These are phyloP conservation scores for Lobophora halterata DNA, from an alignment of 2,888 invertebrate species.

Conservation along the genomic window DNA sequence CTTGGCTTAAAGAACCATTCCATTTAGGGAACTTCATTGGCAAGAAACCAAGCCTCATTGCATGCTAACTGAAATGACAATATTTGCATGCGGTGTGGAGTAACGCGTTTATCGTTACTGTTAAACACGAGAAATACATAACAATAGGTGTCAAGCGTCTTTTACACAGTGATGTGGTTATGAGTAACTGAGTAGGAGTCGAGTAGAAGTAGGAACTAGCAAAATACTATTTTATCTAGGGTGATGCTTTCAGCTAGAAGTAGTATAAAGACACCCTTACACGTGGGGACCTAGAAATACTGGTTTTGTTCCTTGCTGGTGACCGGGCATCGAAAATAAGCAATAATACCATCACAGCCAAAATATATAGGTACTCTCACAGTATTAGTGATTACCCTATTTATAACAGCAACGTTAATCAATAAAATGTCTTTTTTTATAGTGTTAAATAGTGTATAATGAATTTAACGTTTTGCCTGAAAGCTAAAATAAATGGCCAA, in stretches of 20 bases:
- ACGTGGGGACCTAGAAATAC: too few relatives aligned
- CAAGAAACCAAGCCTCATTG: too few relatives aligned
- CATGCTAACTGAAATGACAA: too few relatives aligned
- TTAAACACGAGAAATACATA: conserved; percentile 6
- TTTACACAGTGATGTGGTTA: conserved; percentile 1
- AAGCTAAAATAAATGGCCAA: conserved; percentile 32
- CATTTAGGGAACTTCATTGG: too few relatives aligned
- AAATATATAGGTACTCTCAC: conserved; percentile 10
- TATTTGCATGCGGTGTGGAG: too few relatives aligned
- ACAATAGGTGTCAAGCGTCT: conserved; percentile 12
- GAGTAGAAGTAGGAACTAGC: too few relatives aligned
- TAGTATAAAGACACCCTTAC: too few relatives aligned
- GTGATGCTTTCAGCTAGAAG: too few relatives aligned
- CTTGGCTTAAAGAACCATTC: too few relatives aligned
- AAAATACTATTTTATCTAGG: too few relatives aligned
- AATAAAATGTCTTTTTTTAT: conserved; percentile 10
- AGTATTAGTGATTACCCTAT: conserved; percentile 23
- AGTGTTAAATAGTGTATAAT: conserved; percentile 8
- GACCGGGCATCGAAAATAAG: conserved; percentile 4
- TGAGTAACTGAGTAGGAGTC: too few relatives aligned
- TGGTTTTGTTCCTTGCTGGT: conserved; percentile 1
- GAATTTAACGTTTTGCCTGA: conserved; percentile 3
- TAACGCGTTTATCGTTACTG: conserved; percentile 1
- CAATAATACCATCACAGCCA: conserved; percentile 12
- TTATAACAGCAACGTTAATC: conserved; percentile 16